Evolutionary conservation across 2,888 invertebrate genomes (phyloP), one percentile per base, ranked within the genome.

Genomic region (Sylvicola cinctus): DNA sequence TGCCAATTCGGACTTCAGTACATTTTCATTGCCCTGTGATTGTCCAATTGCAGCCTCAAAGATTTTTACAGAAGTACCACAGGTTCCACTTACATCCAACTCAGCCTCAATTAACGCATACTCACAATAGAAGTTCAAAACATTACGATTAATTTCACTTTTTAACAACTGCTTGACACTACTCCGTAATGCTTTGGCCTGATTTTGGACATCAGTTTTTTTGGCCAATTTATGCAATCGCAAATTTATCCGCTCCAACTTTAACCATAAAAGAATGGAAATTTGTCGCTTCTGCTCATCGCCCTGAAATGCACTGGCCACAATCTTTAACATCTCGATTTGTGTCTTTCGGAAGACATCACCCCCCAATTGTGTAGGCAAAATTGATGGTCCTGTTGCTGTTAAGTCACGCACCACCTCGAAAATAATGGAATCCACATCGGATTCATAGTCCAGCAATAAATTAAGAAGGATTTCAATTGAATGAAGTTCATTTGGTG

Each of bases 91-190:
- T 42, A 60, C 59, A 12, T 60, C 63, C 23, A 62, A 49, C 49
- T 69, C 68, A 34, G 56, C 55, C 47, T 73, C 71, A 36, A 70
- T 60, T 32, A 72, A 47, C 7, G 70, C 72, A 46, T 69, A 70
- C 49, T 74, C 74, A 4, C 62, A 60, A 45, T 69, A 75, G 40
- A 68, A 65, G 34, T 66, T 54, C 15, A 67, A 46, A 41, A 67
- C 63, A 41, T 63, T 64, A 20, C 70, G 54, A 45, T 70, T 67
- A 25, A 57, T 55, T 2, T 59, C 57, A 27, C 51, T 52, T 37
- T 67, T 68, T 2, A 74, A 44, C 31, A 72, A 52, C 12, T 60
- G 60, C 41, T 72, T 73, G 4, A 70, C 51, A 8, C 58, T 57
- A 2, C 51, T 39, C 65, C 68, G 1, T 65, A 47, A 41, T 58